phyloP scores from a whole-genome alignment of 2,797 vertebrate species.

The Megalops cyprinoides region DNA sequence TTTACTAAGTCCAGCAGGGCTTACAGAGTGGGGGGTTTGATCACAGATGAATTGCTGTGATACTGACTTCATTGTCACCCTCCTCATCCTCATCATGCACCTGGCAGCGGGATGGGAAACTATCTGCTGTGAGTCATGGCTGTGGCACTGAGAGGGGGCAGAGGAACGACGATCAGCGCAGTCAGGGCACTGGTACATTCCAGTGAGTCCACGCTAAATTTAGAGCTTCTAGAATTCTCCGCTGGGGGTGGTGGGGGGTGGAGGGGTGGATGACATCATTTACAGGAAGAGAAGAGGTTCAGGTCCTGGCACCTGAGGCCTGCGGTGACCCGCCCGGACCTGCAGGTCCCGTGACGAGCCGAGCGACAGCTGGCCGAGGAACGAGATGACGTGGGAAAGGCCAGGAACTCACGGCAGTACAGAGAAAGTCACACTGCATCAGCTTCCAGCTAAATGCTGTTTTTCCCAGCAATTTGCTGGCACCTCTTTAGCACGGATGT shows the following conservation, averaged over 20 bases:
- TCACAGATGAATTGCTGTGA: background rate
- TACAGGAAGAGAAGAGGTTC: conserved; percentile 16
- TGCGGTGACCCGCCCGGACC: background rate
- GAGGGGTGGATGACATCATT: background rate
- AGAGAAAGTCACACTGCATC: too few species aligned
- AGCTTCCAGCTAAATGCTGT: too few species aligned
- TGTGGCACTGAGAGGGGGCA: conserved; percentile 12
- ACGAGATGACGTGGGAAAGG: too few species aligned
- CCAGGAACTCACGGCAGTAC: too few species aligned
- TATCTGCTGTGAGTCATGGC: conserved; percentile 8
- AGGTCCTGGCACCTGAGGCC: background rate
- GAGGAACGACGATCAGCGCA: conserved; percentile 12
- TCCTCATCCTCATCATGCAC: background rate
- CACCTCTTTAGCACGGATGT: too few species aligned
- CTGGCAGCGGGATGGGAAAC: background rate
- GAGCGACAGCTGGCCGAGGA: too few species aligned
- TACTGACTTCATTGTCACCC: background rate
- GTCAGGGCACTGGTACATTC: conserved; percentile 12
- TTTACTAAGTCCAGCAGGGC: too few species aligned
- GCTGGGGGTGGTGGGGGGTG: conserved; percentile 1
- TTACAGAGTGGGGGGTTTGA: background rate
- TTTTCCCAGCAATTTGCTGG: too few species aligned
- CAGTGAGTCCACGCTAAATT: conserved; percentile 29
- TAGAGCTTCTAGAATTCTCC: conserved; percentile 39
- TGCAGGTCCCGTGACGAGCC: background rate